Percentiles rank a stretch among this genome's conserved stretches.
Conservation (phyloP, 1,140 invertebrate species). For the Monomorium pharaonis region DNA sequence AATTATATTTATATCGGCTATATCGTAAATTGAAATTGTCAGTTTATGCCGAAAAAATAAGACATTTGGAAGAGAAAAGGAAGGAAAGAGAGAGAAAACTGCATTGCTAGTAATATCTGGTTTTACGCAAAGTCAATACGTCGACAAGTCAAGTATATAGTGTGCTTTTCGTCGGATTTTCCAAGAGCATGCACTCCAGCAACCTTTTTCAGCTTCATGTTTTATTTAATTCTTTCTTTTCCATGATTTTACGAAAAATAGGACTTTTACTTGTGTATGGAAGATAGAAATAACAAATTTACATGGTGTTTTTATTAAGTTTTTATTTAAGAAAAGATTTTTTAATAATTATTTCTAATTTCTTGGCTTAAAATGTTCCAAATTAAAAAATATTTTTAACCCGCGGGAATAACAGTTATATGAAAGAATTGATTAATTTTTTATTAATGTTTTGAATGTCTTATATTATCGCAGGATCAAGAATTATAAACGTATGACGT, state of each 20-base stretch:
- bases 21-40: not conserved
- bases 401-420: not conserved
- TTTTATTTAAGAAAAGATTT: not conserved
- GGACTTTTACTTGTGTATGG: not conserved
- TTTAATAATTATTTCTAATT: not conserved
- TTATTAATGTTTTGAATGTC: not conserved
- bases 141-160: constrained; percentile 24
- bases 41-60: constrained; percentile 20
- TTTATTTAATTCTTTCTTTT: constrained; percentile 9
- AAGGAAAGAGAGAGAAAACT: not conserved
- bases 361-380: not conserved
- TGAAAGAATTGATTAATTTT: not conserved
- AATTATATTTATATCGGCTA: constrained; percentile 56
- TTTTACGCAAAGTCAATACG: constrained; percentile 15
- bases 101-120: constrained; percentile 25
- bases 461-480: not conserved
- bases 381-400: not conserved
- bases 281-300: not conserved
- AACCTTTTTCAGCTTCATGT: not conserved
- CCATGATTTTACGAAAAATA: constrained; percentile 21
- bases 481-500: not conserved
- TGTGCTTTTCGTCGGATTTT: not conserved
- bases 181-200: not conserved
- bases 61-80: not conserved
- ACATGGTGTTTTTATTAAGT: not conserved